phyloP scores from a whole-genome alignment of 2,797 vertebrate genomes.

The Holocentrus rufus region DNA sequence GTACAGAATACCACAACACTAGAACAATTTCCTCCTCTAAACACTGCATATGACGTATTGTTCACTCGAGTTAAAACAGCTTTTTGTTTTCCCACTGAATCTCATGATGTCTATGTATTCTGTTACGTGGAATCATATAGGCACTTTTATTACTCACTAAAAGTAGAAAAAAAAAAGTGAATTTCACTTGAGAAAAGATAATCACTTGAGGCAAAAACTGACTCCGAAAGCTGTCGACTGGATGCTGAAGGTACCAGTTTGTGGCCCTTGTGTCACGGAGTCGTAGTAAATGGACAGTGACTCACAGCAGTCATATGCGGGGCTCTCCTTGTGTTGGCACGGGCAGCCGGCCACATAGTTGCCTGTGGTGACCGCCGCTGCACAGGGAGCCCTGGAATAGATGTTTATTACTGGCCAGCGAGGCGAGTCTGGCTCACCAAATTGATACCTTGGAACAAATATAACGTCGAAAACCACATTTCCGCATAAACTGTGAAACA shows the following conservation, averaged over 20 bases:
- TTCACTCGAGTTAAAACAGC: too few species aligned
- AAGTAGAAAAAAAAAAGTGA: slow-evolving; percentile 12
- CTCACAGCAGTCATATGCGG: slow-evolving; percentile 65
- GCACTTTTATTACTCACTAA: slow-evolving; percentile 7
- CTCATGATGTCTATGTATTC: too few species aligned
- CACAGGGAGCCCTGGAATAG: slow-evolving; percentile 76
- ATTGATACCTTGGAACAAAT: slow-evolving; percentile 80
- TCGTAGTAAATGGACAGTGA: slow-evolving; percentile 43
- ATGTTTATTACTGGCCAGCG: slow-evolving; percentile 80
- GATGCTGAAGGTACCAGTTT: slow-evolving; percentile 21
- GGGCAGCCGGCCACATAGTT: slow-evolving; percentile 70
- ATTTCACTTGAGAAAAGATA: neutral
- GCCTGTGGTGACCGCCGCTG: slow-evolving; percentile 68
- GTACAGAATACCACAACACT: too few species aligned
- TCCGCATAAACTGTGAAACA: slow-evolving; percentile 69
- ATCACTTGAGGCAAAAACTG: neutral
- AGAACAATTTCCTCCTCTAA: too few species aligned
- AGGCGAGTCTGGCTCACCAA: slow-evolving; percentile 74
- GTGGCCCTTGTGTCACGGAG: slow-evolving; percentile 35
- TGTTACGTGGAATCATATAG: neutral
- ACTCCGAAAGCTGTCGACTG: slow-evolving; percentile 38
- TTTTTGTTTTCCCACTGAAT: too few species aligned
- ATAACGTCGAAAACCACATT: slow-evolving; percentile 80
- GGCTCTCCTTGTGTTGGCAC: slow-evolving; percentile 61
- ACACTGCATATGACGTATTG: too few species aligned